A percentile compares a stretch with the other conserved stretches of the same genome.
These are phyloP conservation scores for Podotricha telesiphe DNA, from an alignment of 2,888 invertebrate species.

Conservation along the genomic window DNA sequence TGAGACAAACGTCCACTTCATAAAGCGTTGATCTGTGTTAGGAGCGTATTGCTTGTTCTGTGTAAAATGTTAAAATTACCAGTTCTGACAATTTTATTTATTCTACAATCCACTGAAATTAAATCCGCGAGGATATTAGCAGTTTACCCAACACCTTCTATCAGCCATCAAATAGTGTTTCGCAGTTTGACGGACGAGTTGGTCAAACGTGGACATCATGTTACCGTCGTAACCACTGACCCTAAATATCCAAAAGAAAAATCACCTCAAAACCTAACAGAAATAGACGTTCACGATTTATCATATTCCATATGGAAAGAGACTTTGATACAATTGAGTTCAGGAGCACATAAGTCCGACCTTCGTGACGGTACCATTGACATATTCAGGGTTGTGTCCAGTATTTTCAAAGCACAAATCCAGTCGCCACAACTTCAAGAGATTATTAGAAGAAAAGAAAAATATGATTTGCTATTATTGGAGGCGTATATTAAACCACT, in stretches of 20 bases:
- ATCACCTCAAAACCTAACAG: conserved; percentile 52
- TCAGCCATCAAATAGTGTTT: conserved; percentile 61
- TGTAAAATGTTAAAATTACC: conserved; percentile 14
- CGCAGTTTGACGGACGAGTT: conserved; percentile 55
- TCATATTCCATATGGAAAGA: conserved; percentile 46
- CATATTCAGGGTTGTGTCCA: conserved; percentile 16
- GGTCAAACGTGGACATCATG: conserved; percentile 59
- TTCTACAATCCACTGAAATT: neutral
- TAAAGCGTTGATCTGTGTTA: neutral
- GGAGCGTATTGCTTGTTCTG: neutral
- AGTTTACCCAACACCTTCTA: conserved; percentile 56
- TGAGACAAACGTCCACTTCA: neutral
- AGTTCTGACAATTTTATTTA: neutral
- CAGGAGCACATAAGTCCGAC: conserved; percentile 32
- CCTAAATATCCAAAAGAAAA: conserved; percentile 47
- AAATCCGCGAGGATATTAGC: conserved; percentile 56
- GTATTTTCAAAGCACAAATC: conserved; percentile 46
- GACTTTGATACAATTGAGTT: conserved; percentile 29
- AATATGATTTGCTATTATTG: conserved; percentile 54
- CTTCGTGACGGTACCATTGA: conserved; percentile 38
- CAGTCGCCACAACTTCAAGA: conserved; percentile 46
- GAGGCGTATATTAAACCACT: conserved; percentile 50
- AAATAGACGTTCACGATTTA: conserved; percentile 53
- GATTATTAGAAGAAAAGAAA: conserved; percentile 46
- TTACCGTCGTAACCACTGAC: conserved; percentile 57